Evolutionary conservation across 2,888 invertebrate species (phyloP), one percentile per base, ranked within the genome.

Genomic region (Thymelicus sylvestris): DNA sequence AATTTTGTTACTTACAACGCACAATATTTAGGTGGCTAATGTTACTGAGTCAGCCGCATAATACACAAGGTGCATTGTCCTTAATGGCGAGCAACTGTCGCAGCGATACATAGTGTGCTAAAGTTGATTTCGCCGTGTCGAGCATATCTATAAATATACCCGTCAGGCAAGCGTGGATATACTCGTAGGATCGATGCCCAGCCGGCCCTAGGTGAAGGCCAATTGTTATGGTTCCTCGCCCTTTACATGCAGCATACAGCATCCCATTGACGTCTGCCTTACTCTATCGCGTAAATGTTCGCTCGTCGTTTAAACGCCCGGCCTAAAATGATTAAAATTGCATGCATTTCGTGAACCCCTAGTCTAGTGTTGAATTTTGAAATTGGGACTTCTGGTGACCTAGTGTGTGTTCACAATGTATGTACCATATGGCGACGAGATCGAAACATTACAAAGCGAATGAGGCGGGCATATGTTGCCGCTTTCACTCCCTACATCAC

Each of bases 401-500:
- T 73, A 78, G 71, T 79, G 80, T 88, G 85, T 70, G 70, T 50
- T 60, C 41, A 70, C 65, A 70, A 79, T 77, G 83, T 82, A 79
- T 77, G 83, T 82, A 85, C 87, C 93, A 93, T 92, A 93, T 93
- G 93, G 93, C 87, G 86, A 79, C 83, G 86, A 87, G 88, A 86
- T 90, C 86, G 86, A 87, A 90, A 88, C 87, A 88, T 88, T 84
- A 88, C 89, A 88, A 87, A 88, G 83, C 85, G 88, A 93, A 91
- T 89, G 91, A 90, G 93, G 91, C 85, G 90, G 85, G 84, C 92
- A 90, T 91, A 91, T 93, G 92, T 88, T 87, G 83, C 88, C 88
- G 91, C 93, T 93, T 93, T 93, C 92, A 92, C 93, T 93, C 89
- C 86, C 87, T 86, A 84, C 86, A 87, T 84, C 86, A 90, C 87